phyloP scores from a whole-genome alignment of 2,888 invertebrate species.

The Orgyia antiqua region DNA sequence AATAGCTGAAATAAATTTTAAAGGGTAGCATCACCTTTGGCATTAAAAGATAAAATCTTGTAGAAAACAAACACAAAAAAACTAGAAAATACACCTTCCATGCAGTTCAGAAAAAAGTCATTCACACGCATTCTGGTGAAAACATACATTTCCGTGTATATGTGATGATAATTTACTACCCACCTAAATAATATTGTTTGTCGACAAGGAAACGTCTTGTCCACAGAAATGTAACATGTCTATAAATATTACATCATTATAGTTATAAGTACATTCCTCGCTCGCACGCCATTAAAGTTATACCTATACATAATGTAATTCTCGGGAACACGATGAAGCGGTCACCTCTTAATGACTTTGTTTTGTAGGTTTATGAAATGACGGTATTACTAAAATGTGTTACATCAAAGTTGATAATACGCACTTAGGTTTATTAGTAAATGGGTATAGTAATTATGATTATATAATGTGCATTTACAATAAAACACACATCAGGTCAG shows the following conservation, averaged over 20 bases:
- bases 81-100: too few species aligned
- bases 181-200: conserved; percentile 3
- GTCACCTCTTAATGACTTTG: conserved; percentile 32
- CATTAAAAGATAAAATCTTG: too few species aligned
- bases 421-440: too few species aligned
- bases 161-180: not conserved
- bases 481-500: too few species aligned
- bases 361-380: conserved; percentile 11
- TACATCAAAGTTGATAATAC: not conserved
- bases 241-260: conserved; percentile 26
- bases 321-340: conserved; percentile 10
- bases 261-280: conserved; percentile 14
- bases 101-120: too few species aligned
- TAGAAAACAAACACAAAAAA: too few species aligned
- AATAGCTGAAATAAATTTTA: too few species aligned
- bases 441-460: too few species aligned
- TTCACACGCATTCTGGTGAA: too few species aligned
- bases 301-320: conserved; percentile 16
- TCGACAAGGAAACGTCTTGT: conserved; percentile 18
- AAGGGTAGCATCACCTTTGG: too few species aligned
- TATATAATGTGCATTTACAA: too few species aligned
- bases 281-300: conserved; percentile 20
- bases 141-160: too few species aligned
- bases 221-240: conserved; percentile 14
- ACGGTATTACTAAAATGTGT: conserved; percentile 3